Evolutionary conservation across 2,888 invertebrate genomes (phyloP), one percentile per base, ranked within the genome.

Genomic region (Neoascia interrupta): DNA sequence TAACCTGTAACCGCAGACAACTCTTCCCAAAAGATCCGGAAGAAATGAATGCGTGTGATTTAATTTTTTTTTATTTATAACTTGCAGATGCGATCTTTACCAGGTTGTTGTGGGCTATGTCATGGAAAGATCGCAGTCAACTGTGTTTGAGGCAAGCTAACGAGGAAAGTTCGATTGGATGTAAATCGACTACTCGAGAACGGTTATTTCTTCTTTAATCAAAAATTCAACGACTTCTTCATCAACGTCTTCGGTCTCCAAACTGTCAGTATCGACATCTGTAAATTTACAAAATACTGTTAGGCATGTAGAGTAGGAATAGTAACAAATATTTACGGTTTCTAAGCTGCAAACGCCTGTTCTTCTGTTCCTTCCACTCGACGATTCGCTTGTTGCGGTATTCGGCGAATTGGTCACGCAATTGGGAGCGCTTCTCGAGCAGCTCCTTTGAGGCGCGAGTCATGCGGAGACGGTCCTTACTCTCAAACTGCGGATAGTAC

Each of bases 191-290:
- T 94, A 95, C 91, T 95, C 95, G 87, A 95, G 91, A 83, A 93
- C 89, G 15, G 93, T 94, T 85, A 92, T 92, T 92, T 98, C 97
- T 91, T 98, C 97, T 92, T 97, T 97, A 88, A 98, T 93, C 91
- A 98, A 96, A 94, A 98, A 97, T 94, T 98, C 98, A 86, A 98
- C 94, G 86, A 95, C 92, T 91, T 98, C 98, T 88, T 98, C 98
- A 88, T 97, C 97, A 85, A 96, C 93, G 88, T 97, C 96, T 86
- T 97, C 96, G 56, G 94, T 94, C 87, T 96, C 95, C 84, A 97
- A 90, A 87, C 94, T 95, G 89, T 98, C 97, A n/a, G 98, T 97
- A 88, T 98, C 97, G 84, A 96, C 92, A 88, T 96, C 97, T 97
- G 90, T 5, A 4, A 90, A 90, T 82, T 54, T 68, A 43, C 49